These are phyloP conservation scores for Andricus curvator DNA, from an alignment of 2,888 invertebrate species.

Conservation along the genomic window DNA sequence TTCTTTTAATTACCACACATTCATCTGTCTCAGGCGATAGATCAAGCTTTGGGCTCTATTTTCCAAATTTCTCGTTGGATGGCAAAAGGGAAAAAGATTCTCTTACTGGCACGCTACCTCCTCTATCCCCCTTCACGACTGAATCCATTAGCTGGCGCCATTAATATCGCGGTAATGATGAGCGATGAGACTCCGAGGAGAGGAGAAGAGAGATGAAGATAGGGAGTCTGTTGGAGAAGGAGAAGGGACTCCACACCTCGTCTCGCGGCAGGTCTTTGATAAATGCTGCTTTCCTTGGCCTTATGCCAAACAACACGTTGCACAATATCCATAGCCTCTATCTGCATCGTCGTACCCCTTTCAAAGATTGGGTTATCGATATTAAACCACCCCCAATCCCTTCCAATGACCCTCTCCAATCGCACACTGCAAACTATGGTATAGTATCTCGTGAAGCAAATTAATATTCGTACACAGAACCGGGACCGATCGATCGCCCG, in stretches of 20 bases:
- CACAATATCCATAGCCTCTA: constrained; percentile 64
- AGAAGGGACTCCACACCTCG: constrained; percentile 48
- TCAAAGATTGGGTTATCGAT: constrained; percentile 59
- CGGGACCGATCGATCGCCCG: neutral
- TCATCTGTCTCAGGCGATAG: constrained; percentile 3
- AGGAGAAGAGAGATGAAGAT: constrained; percentile 51
- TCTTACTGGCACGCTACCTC: constrained; percentile 57
- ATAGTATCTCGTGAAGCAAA: neutral
- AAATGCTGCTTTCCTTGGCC: constrained; percentile 71
- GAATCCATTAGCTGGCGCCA: constrained; percentile 74
- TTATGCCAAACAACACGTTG: constrained; percentile 68
- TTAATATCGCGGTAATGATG: constrained; percentile 74
- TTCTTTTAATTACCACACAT: constrained; percentile 8
- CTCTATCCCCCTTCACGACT: constrained; percentile 57
- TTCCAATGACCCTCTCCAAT: neutral
- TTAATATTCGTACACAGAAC: neutral
- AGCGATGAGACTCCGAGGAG: constrained; percentile 68
- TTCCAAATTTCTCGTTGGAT: constrained; percentile 60
- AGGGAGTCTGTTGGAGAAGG: constrained; percentile 45
- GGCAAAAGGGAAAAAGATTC: constrained; percentile 58
- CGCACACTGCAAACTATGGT: neutral
- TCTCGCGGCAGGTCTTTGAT: constrained; percentile 62
- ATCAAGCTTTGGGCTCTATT: constrained; percentile 56
- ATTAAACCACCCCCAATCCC: constrained; percentile 48
- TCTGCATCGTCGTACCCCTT: constrained; percentile 49